Conservation (phyloP, 1,140 invertebrate species). For the Drosophila tani region DNA sequence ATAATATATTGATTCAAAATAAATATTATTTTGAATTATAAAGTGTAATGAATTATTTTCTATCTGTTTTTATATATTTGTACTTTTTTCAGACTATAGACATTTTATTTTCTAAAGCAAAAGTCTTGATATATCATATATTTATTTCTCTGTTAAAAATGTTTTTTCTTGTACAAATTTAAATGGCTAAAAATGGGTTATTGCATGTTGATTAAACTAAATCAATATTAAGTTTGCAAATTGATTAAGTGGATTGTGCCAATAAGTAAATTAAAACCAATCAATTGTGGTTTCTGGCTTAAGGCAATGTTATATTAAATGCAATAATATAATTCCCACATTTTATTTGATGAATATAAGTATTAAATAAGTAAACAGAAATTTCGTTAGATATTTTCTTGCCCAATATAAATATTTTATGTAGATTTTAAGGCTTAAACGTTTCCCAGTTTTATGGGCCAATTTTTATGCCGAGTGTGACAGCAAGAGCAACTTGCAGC, state of each 20-base stretch:
- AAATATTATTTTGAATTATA: no score
- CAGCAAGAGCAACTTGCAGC: conserved; percentile 14
- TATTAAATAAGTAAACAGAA: neutral
- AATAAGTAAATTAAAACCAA: neutral
- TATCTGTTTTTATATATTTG: no score
- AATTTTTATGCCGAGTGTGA: conserved; percentile 13
- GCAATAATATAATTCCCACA: neutral
- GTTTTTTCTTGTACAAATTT: neutral
- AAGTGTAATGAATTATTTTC: no score
- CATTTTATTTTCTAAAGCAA: no score
- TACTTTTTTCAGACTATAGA: no score
- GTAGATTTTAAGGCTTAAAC: neutral
- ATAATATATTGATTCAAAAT: no score
- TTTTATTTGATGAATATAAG: neutral
- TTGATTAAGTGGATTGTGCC: neutral
- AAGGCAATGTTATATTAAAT: neutral
- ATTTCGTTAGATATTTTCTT: neutral
- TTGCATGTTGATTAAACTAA: neutral
- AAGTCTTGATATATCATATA: no score
- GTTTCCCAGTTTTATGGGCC: neutral
- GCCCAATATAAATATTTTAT: neutral
- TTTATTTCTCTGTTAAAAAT: no score
- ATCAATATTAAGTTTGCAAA: neutral
- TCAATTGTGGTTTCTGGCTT: neutral
- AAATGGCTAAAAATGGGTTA: neutral